Base-by-base conservation (phyloP, 2,888 invertebrate species). In the Tiphia femorata region DNA sequence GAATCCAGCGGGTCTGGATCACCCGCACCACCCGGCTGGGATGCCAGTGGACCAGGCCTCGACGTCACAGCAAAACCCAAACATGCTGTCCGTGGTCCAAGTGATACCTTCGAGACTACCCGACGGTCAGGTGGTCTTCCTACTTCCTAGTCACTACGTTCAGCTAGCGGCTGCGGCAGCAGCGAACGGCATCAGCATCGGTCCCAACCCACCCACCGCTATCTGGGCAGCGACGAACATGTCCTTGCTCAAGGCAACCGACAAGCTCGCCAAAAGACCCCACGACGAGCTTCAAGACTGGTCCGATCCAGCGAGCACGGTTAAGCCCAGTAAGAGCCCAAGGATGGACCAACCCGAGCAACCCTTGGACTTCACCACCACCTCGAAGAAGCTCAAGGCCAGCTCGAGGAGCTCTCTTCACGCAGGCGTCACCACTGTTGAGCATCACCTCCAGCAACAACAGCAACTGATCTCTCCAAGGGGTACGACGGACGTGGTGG, bases 121-220 rank as follows among this genome's bases (percentile, higher is more conserved):
- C 20, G 88, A 88, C 69, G 88, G 88, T 2, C 88, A 88, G 68
- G 88, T 88, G 33, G 88, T 89, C 14, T 86, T 89, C 72, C 84
- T 89, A 2, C 80, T 89, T 33, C 89, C 89, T 33, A 88, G 88
- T 75, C 88, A 88, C 76, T 88, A 88, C 76, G 86, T 88, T 7
- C 88, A 88, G 72, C 70, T 88, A 42, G 87, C 88, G 1, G 86
- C 86, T 2, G 87, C 87, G 0, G 83, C 83, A 0, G 83, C 83
- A 1, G 83, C 83, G 35, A 83, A 83, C 57, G 83, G 82, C 6
- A 83, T 83, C 35, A 82, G 80, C 67, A 83, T 83, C 60, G 83
- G 83, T 0, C 83, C 83, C 0, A 83, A 83, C 50, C 83, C 83
- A 2, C 83, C 83, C 0, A 82, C 82, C 2, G 82, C 83, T 1